These are phyloP conservation scores for Rhinichthys klamathensis DNA, from an alignment of 2,113 vertebrate genomes.

Conservation along the genomic window DNA sequence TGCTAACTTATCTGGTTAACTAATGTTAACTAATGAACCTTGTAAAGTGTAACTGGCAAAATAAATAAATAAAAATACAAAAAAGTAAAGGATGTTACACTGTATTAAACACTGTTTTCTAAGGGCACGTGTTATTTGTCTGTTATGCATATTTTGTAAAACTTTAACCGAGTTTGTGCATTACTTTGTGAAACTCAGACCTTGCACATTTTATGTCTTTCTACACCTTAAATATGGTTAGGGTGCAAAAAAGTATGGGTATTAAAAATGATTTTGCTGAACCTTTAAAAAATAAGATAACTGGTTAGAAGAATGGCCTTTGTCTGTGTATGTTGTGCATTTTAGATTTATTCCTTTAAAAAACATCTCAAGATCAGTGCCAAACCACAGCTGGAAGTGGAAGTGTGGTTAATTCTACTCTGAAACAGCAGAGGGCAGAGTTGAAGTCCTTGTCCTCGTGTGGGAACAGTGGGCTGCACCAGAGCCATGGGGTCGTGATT, in stretches of 20 bases:
- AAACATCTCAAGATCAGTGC: neutral
- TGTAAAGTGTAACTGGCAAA: too few relatives aligned
- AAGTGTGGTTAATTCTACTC: slow-evolving; percentile 7
- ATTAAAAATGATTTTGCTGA: neutral
- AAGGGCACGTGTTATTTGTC: neutral
- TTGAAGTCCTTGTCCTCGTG: slow-evolving; percentile 41
- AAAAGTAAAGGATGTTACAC: neutral
- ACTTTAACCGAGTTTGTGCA: neutral
- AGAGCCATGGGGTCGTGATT: slow-evolving; percentile 20
- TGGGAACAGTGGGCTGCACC: slow-evolving; percentile 4
- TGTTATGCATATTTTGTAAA: neutral
- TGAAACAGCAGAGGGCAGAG: slow-evolving; percentile 70
- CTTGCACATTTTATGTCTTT: neutral
- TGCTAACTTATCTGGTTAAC: too few relatives aligned
- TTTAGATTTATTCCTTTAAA: neutral
- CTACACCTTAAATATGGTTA: neutral
- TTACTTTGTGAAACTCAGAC: neutral
- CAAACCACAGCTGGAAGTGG: neutral
- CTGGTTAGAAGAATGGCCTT: neutral
- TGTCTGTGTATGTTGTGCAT: neutral
- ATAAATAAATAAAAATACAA: neutral
- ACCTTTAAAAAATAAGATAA: neutral
- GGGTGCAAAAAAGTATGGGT: neutral
- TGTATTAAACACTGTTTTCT: neutral
- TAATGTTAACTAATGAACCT: too few relatives aligned